These are phyloP conservation scores for Aldabrachelys gigantea DNA, from an alignment of 2,113 vertebrate species.

Conservation along the genomic window DNA sequence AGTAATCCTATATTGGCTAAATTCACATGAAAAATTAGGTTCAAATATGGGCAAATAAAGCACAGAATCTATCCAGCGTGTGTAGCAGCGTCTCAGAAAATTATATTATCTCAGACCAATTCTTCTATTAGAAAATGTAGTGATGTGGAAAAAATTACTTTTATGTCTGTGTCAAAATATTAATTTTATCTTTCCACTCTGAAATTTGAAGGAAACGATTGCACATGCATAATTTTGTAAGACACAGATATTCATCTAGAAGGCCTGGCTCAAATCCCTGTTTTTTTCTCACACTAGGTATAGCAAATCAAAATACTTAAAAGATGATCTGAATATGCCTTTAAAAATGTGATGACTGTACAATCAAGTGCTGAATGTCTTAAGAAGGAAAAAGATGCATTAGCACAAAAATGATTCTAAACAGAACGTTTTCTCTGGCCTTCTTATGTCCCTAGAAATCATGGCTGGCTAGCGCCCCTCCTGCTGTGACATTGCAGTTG, in stretches of 20 bases:
- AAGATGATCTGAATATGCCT: not conserved
- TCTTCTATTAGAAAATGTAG: not conserved
- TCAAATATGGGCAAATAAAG: not conserved
- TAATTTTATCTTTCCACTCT: slow-evolving; percentile 18
- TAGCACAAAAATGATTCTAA: not conserved
- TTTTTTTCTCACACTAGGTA: not conserved
- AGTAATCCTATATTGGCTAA: not conserved
- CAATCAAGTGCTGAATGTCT: not conserved
- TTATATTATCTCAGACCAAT: not conserved
- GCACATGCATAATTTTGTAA: not conserved
- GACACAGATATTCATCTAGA: not conserved
- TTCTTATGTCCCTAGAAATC: not conserved
- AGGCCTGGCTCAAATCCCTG: not conserved
- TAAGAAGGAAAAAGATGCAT: not conserved
- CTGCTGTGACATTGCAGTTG: not conserved
- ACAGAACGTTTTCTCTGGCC: not conserved
- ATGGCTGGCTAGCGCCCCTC: not conserved
- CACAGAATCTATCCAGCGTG: not conserved
- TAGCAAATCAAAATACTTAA: not conserved
- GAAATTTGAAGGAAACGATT: not conserved
- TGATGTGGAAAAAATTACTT: not conserved
- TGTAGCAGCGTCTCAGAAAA: not conserved
- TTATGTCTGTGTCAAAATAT: not conserved
- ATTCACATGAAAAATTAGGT: not conserved
- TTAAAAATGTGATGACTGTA: not conserved